Evolutionary conservation across 2,888 invertebrate species (phyloP).

Genomic region (Salticus scenicus): DNA sequence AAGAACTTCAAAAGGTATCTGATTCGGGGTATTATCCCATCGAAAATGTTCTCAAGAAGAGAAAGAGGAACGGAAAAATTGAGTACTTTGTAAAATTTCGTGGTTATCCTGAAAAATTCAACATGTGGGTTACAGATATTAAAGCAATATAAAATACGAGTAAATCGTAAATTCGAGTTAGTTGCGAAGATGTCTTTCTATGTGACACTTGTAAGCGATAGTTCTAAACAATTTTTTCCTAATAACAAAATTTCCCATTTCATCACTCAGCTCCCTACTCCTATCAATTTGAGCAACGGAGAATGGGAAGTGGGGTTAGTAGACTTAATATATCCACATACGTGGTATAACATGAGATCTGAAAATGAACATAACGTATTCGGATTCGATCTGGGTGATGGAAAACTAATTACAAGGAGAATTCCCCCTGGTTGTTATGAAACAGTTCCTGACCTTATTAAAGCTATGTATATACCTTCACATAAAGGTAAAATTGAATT

Average conservation of each 20-base stretch:
- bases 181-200: slow-evolving; percentile 31
- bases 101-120: slow-evolving; percentile 21
- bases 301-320: slow-evolving; percentile 72
- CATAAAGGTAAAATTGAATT: slow-evolving; percentile 28
- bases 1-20: slow-evolving; percentile 28
- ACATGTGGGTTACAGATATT: slow-evolving; percentile 1
- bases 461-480: slow-evolving; percentile 4
- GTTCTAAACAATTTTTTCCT: slow-evolving; percentile 72
- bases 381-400: no score
- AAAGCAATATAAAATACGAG: slow-evolving; percentile 15
- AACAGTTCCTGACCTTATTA: slow-evolving; percentile 16
- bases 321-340: slow-evolving; percentile 71
- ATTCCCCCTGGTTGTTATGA: slow-evolving; percentile 47
- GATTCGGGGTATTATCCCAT: neutral
- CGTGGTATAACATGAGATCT: slow-evolving; percentile 30
- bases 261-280: slow-evolving; percentile 72
- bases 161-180: neutral
- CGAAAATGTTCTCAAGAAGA: slow-evolving; percentile 15
- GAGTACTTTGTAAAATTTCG: slow-evolving; percentile 28
- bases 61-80: neutral
- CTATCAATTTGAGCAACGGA: slow-evolving; percentile 69
- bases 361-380: neutral
- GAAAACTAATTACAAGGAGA: no score
- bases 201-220: slow-evolving; percentile 71
- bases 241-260: slow-evolving; percentile 72